Base-by-base conservation (phyloP, 2,888 invertebrate species). In the Eubasilissa splendida region DNA sequence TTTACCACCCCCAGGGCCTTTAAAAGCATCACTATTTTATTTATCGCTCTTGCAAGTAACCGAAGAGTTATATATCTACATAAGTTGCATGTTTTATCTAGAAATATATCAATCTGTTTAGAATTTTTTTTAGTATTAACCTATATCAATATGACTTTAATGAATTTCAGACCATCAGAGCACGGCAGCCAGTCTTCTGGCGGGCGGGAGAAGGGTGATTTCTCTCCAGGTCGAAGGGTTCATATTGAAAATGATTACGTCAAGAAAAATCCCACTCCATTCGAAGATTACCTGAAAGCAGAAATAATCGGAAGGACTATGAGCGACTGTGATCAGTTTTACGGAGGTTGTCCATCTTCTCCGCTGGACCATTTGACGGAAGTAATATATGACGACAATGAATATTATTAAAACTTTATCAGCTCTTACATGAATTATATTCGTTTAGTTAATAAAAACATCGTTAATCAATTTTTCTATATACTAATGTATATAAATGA, bases 311-410 rank as follows among this genome's bases (percentile, higher is more conserved):
- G 80, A 9, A 9, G 33, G 42, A 31, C 60, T 56, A 63, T 31
- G 12, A 84, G 85, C 71, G 89, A 88, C 2, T 86, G 89, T 74
- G 85, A 86, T 63, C 77, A 56, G 5, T 76, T 87, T 3, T 89
- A 87, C 85, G 83, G 85, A 2, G 85, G 85, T 4, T 89, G 89
- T 83, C 77, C 85, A 50, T n/a, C 9, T 31, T 84, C 85, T 4
- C 83, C 84, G 4, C 77, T 85, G 42, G 82, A 84, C 58, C 54
- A 65, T 63, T 70, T 84, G 52, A 81, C 84, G 10, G 65, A 83
- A 65, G 68, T 85, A 59, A 73, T 79, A 14, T 59, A 77, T 80
- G 79, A 78, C 14, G 75, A 74, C 22, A 76, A 70, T 54, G 52
- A 82, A 58, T 50, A 77, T 22, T n/a, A 68, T 33, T 9, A 22